Evolutionary conservation across 2,888 invertebrate species (phyloP), one percentile per base, ranked within the genome.

Genomic region (Meandrusa payeni): DNA sequence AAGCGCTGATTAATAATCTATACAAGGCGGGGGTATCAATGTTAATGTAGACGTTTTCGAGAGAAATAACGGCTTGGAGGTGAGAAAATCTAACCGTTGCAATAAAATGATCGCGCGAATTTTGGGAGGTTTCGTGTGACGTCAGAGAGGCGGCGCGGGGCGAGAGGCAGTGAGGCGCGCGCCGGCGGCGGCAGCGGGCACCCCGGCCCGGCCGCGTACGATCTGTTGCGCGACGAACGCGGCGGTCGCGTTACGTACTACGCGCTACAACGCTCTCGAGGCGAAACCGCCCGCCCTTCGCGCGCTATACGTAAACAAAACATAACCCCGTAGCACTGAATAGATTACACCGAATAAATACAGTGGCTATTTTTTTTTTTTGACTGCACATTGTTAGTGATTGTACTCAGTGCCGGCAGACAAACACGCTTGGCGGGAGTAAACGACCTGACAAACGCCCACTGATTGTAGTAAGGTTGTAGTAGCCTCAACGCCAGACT

Each of bases 181-280:
- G 50, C 50, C 57, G 55, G 61, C 51, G 62, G 61, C 64, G 61
- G 75, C 73, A 72, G 71, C 72, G 70, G 69, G 66, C 53, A 54
- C 51, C 53, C 53, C 52, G 41, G 43, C 52, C 50, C 49, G 61
- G 61, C 57, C 55, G 55, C 53, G 55, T 54, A 55, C 56, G 57
- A 78, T 74, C 81, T 80, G 80, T 77, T 77, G 80, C 82, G 77
- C 83, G 76, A 72, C 69, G 79, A 70, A 70, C 78, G 78, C 78
- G 74, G 73, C 69, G 65, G 69, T 70, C 77, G 83, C 77, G 71
- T 67, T 57, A 50, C 57, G 54, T n/a, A n/a, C n/a, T n/a, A n/a
- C n/a, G n/a, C n/a, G 44, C 31, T 51, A 45, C 38, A 31, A 40
- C 46, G 41, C 61, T 48, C 44, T 48, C 51, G 46, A 55, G 49